These are phyloP conservation scores for Dysidea cf. avara DNA, from an alignment of 37 sponge, comb jelly and placozoan genomes.

Conservation along the genomic window DNA sequence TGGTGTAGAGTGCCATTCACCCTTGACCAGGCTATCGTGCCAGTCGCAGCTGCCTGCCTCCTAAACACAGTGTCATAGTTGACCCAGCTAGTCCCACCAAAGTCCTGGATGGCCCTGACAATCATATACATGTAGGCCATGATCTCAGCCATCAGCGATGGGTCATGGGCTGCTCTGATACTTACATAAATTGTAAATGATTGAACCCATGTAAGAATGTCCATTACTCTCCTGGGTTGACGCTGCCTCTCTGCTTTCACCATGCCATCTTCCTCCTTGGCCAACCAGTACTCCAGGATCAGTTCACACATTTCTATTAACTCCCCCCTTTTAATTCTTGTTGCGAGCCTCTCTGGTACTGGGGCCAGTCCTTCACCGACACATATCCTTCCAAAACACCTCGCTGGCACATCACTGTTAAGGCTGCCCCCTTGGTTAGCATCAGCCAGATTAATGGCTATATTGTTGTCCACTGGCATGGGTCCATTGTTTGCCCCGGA, in stretches of 20 bases:
- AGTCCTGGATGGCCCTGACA: not conserved
- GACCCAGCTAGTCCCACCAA: not conserved
- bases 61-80: not conserved
- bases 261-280: not conserved
- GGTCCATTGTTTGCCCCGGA: no score
- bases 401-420: no score
- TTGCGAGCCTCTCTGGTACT: constrained; percentile 11
- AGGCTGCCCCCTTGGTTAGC: no score
- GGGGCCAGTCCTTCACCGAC: constrained; percentile 6
- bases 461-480: no score
- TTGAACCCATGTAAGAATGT: constrained; percentile 4
- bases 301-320: constrained; percentile 12
- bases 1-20: no score
- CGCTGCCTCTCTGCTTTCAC: not conserved
- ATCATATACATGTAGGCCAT: no score
- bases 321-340: not conserved
- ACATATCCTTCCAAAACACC: not conserved
- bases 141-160: no score
- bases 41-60: no score
- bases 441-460: no score
- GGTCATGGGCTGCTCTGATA: no score
- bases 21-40: no score
- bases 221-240: not conserved
- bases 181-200: no score
- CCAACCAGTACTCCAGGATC: constrained; percentile 12